Conservation (phyloP, 1,140 invertebrate genomes). For the Archivesica marissinica region DNA sequence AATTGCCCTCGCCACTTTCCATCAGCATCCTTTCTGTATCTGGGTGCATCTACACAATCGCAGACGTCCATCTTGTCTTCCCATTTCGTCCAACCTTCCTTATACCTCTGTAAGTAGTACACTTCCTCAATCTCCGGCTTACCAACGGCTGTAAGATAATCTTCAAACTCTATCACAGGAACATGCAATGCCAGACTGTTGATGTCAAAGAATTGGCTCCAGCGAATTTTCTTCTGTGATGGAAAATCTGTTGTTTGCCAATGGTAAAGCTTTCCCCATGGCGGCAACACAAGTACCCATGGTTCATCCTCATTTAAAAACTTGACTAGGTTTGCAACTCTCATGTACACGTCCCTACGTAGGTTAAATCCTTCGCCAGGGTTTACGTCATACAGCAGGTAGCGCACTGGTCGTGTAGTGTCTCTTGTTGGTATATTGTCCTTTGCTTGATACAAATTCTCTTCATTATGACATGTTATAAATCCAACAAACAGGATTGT, state of each 20-base stretch:
- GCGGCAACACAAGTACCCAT: constrained; percentile 90
- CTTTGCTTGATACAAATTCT: constrained; percentile 50
- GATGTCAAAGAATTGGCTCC: constrained; percentile 95
- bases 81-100: constrained; percentile 92
- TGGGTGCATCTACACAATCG: constrained; percentile 70
- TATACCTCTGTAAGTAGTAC: constrained; percentile 93
- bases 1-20: constrained; percentile 85
- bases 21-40: constrained; percentile 71
- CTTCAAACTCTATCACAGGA: constrained; percentile 94
- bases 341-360: constrained; percentile 96
- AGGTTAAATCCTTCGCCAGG: constrained; percentile 98
- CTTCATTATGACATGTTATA: constrained; percentile 19
- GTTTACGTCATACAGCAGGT: constrained; percentile 96
- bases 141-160: constrained; percentile 87
- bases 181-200: constrained; percentile 90
- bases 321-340: constrained; percentile 92
- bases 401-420: constrained; percentile 61
- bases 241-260: constrained; percentile 89
- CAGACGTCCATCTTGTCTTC: constrained; percentile 91
- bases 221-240: constrained; percentile 87
- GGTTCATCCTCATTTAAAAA: constrained; percentile 85
- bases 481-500: background rate
- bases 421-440: constrained; percentile 44
- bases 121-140: constrained; percentile 88
- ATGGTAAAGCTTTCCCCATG: constrained; percentile 95